Percentiles rank a stretch among this genome's conserved stretches.
Evolutionary conservation across 2,888 invertebrate species (phyloP).

Genomic region (Lasioglossum vierecki): DNA sequence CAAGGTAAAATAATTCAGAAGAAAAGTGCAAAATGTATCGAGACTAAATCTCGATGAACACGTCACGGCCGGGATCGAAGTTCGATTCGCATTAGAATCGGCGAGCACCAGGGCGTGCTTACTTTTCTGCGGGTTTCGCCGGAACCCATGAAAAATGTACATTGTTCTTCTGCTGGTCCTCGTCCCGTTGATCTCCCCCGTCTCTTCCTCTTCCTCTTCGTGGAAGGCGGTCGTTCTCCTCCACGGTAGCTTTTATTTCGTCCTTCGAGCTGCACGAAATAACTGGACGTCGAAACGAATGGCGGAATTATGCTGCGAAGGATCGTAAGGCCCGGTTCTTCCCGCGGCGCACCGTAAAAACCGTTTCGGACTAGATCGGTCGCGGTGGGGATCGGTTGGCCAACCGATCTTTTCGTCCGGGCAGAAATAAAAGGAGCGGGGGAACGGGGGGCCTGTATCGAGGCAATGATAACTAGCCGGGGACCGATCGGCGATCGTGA

Average conservation of each 20-base stretch:
- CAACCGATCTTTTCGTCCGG: conserved; percentile 5
- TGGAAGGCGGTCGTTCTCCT: conserved; percentile 32
- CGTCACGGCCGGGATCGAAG: neutral
- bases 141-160: conserved; percentile 52
- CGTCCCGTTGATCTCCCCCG: neutral
- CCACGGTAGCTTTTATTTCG: conserved; percentile 39
- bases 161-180: conserved; percentile 41
- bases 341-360: conserved; percentile 45
- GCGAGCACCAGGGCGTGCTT: conserved; percentile 43
- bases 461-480: conserved; percentile 51
- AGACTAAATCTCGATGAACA: neutral
- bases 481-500: conserved; percentile 57
- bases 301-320: conserved; percentile 62
- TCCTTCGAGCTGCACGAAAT: conserved; percentile 40
- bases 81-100: conserved; percentile 37
- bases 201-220: conserved; percentile 31
- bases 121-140: conserved; percentile 33
- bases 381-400: conserved; percentile 8
- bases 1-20: neutral
- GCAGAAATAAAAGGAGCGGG: neutral
- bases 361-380: conserved; percentile 37
- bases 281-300: conserved; percentile 62
- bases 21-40: rapidly evolving
- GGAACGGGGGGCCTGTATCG: neutral
- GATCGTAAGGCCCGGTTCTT: conserved; percentile 33